Evolutionary conservation across 1,140 invertebrate species (phyloP), one percentile per base, ranked within the genome.

Genomic region (Eriosoma lanigerum): DNA sequence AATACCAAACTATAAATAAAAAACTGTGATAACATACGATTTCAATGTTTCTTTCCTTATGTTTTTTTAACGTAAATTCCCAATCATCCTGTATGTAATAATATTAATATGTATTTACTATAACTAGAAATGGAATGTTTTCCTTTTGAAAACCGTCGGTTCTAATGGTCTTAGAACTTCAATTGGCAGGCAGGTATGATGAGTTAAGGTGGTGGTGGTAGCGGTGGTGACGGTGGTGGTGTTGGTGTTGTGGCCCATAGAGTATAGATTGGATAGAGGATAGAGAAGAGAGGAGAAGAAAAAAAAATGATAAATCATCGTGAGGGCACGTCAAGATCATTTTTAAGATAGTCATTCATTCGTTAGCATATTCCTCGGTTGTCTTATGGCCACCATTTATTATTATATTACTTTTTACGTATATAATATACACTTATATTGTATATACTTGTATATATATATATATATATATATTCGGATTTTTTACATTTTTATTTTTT

Each of bases 301-400:
- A 60, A 75, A 72, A 78, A 78, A 48, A 78, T 78, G 75, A 78
- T 78, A 78, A 78, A 78, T 78, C 75, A 78, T 78, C 75, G 75
- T 78, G 75, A 78, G 75, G 75, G 75, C 75, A 78, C 75, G 75
- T 78, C 75, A 78, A 78, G 75, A 78, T 78, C 75, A 78, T 78
- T 78, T 78, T 78, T 78, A 62, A 78, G 75, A 78, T 78, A 78
- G 75, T 78, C 75, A 78, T 78, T 78, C 75, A 78, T 78, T 78
- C 75, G 75, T 78, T 78, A 78, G 75, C 75, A 78, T 78, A 78
- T 78, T 78, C 38, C 75, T 78, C 54, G 75, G 75, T 78, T 78
- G 75, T 78, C 75, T 78, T 78, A 78, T 78, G 56, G 75, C 75
- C 75, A 78, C 75, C 75, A 78, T 78, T 78, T 78, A 78, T 78